phyloP scores from a whole-genome alignment of 2,797 vertebrate species.

The Enteromius trimaculatus region DNA sequence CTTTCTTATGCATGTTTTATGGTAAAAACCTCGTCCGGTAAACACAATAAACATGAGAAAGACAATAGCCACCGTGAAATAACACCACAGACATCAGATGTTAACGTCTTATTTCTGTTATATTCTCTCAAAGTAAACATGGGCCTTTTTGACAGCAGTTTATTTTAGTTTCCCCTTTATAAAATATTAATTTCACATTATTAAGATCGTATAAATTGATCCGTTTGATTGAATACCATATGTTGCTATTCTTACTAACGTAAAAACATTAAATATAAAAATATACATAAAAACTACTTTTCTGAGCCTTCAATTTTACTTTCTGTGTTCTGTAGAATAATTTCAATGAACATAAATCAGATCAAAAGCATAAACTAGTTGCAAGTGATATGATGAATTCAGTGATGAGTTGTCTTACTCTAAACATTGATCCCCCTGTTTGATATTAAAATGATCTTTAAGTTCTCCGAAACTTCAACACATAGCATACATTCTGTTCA shows the following conservation, averaged over 20 bases:
- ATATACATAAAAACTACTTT: background rate
- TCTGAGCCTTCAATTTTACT: background rate
- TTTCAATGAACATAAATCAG: background rate
- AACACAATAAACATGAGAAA: conserved; percentile 1
- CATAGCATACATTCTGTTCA: background rate
- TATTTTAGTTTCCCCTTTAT: background rate
- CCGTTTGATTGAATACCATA: background rate
- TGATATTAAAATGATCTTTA: background rate
- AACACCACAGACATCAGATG: background rate
- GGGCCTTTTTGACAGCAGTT: background rate
- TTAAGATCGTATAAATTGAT: background rate
- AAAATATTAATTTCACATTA: background rate
- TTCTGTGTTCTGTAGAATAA: background rate
- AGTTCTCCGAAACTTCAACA: background rate
- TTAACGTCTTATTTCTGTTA: background rate
- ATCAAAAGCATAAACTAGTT: background rate
- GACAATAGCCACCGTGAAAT: background rate
- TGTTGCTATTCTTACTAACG: background rate
- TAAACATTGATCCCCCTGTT: conserved; percentile 13
- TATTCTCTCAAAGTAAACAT: background rate
- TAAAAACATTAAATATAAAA: background rate
- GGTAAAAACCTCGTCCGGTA: background rate
- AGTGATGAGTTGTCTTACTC: background rate
- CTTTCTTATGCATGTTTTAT: background rate
- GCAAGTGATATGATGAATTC: too few relatives aligned